These are phyloP conservation scores for Natrix natrix DNA, from an alignment of 2,797 vertebrate genomes.

Conservation along the genomic window DNA sequence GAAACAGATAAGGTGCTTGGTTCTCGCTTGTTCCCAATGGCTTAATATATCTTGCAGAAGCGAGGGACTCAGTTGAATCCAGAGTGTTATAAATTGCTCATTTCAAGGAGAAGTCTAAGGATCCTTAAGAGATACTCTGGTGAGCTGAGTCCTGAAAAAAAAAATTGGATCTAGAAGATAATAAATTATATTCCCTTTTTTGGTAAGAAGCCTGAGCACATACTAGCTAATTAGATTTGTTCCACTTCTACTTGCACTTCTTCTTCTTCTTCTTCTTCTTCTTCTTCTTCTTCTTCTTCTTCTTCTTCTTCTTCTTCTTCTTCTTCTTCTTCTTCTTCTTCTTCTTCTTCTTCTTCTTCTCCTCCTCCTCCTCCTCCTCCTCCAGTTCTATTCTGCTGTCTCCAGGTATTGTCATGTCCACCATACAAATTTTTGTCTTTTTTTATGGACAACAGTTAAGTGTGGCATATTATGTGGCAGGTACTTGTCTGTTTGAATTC, in stretches of 20 bases:
- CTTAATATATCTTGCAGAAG: not conserved
- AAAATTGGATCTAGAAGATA: not conserved
- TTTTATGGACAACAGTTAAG: not conserved
- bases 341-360: no score
- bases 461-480: not conserved
- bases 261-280: no score
- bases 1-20: not conserved
- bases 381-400: not conserved
- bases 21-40: not conserved
- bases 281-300: no score
- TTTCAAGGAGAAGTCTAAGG: not conserved
- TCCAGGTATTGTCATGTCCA: not conserved
- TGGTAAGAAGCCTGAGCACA: not conserved
- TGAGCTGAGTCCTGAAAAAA: not conserved
- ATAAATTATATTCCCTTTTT: not conserved
- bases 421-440: not conserved
- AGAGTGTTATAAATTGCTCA: not conserved
- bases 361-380: no score
- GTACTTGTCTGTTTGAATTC: not conserved
- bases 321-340: no score
- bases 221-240: not conserved
- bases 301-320: no score
- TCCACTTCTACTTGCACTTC: not conserved
- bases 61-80: not conserved
- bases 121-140: not conserved